phyloP scores from a whole-genome alignment of 2,888 invertebrate genomes.

The Macrophya annulata region DNA sequence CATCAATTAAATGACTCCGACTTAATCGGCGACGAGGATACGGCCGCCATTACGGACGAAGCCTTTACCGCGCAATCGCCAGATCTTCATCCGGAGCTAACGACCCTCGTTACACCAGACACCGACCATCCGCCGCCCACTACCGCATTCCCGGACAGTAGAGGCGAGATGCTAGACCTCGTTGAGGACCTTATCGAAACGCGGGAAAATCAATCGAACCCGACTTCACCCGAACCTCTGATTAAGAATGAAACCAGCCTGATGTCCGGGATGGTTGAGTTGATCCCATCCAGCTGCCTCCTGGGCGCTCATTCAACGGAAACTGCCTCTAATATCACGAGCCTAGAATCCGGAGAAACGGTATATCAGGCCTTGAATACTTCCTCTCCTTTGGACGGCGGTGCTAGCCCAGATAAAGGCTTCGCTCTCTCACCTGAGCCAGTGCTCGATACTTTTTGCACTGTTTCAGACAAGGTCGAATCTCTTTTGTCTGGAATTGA shows the following conservation, averaged over 20 bases:
- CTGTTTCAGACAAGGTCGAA: neutral
- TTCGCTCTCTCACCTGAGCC: neutral
- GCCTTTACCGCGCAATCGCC: constrained; percentile 50
- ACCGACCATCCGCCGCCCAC: constrained; percentile 57
- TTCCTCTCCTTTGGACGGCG: constrained; percentile 30
- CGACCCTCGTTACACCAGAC: constrained; percentile 56
- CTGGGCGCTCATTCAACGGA: neutral
- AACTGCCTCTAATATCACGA: neutral
- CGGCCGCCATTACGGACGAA: constrained; percentile 56
- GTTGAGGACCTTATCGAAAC: neutral
- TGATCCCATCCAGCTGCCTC: constrained; percentile 25
- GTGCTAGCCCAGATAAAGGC: neutral
- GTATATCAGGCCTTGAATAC: constrained; percentile 5
- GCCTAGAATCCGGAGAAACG: neutral
- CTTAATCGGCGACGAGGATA: constrained; percentile 77
- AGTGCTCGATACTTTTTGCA: constrained; percentile 15
- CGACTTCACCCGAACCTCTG: constrained; percentile 35
- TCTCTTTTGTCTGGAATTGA: neutral
- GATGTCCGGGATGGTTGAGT: constrained; percentile 31
- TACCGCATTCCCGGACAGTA: constrained; percentile 52
- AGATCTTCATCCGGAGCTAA: constrained; percentile 59
- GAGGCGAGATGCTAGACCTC: constrained; percentile 54
- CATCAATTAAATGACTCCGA: constrained; percentile 62
- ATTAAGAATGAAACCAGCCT: constrained; percentile 30
- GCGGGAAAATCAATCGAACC: neutral